Evolutionary conservation across 2,888 invertebrate species (phyloP).

Genomic region (Atherix ibis): DNA sequence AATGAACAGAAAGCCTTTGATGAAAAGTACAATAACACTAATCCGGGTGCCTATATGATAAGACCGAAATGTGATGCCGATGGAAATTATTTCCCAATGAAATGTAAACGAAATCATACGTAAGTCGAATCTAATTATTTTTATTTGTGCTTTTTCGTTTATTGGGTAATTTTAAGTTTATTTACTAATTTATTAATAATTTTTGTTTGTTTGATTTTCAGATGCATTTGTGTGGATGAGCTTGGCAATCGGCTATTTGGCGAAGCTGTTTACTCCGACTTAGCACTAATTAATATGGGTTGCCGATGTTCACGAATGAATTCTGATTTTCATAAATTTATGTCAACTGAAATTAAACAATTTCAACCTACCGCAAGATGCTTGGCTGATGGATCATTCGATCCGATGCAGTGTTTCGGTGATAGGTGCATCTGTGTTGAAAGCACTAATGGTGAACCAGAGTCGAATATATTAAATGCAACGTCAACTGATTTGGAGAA

Average conservation of each 20-base stretch:
- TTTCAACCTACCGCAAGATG: constrained; percentile 41
- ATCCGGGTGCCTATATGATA: constrained; percentile 38
- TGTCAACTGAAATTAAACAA: no score
- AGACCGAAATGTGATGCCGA: constrained; percentile 46
- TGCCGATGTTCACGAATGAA: constrained; percentile 47
- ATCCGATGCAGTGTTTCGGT: constrained; percentile 46
- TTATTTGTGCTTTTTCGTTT: not conserved
- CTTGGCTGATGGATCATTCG: constrained; percentile 47
- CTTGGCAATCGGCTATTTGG: constrained; percentile 51
- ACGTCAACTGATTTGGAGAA: constrained; percentile 25
- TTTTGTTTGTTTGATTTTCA: no score
- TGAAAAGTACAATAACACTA: constrained; percentile 30
- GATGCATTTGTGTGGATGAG: constrained; percentile 48
- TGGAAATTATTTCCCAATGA: constrained; percentile 40
- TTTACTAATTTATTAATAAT: no score
- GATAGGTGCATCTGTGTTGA: constrained; percentile 47
- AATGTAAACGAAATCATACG: constrained; percentile 52
- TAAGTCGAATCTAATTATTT: constrained; percentile 26
- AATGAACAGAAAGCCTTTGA: constrained; percentile 32
- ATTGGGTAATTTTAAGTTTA: not conserved
- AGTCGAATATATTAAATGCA: constrained; percentile 22
- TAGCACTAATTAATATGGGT: constrained; percentile 34
- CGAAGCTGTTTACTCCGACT: constrained; percentile 36
- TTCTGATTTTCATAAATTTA: constrained; percentile 17
- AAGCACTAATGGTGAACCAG: constrained; percentile 35